Evolutionary conservation across 2,888 invertebrate genomes (phyloP).

Genomic region (Lasioglossum leucozonium): DNA sequence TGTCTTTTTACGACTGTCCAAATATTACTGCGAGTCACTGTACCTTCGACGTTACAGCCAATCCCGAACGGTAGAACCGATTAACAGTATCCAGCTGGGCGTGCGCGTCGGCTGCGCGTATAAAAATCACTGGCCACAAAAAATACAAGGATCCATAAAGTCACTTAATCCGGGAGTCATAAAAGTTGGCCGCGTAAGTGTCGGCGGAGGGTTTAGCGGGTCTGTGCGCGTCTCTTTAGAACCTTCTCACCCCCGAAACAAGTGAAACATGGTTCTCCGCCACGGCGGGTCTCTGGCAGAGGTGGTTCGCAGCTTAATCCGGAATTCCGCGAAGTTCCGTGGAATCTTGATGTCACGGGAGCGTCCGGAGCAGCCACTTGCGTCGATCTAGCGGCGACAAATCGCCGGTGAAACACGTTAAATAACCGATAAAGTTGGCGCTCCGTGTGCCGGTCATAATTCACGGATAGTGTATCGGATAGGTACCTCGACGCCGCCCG

Average conservation of each 20-base stretch:
- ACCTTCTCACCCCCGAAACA: background rate
- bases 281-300: too few relatives aligned
- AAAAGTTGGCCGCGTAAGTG: constrained; percentile 9
- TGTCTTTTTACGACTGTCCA: background rate
- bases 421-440: constrained; percentile 77
- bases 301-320: constrained; percentile 36
- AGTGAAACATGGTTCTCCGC: background rate
- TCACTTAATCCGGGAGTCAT: constrained; percentile 1
- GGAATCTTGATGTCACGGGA: constrained; percentile 37
- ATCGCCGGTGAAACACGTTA: constrained; percentile 66
- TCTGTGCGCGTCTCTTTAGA: background rate
- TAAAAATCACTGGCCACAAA: constrained; percentile 1
- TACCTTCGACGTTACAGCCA: background rate
- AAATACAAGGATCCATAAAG: constrained; percentile 4
- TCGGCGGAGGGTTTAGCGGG: background rate
- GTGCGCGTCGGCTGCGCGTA: background rate
- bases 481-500: constrained; percentile 4
- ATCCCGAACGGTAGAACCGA: background rate
- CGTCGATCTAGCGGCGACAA: constrained; percentile 46
- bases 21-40: background rate
- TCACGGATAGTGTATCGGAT: constrained; percentile 58
- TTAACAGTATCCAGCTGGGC: background rate
- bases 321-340: constrained; percentile 54
- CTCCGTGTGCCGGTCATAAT: constrained; percentile 68
- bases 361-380: constrained; percentile 26